Evolutionary conservation across 64 coral and sea anemone species (phyloP).

Genomic region (Actinia tenebrosa): DNA sequence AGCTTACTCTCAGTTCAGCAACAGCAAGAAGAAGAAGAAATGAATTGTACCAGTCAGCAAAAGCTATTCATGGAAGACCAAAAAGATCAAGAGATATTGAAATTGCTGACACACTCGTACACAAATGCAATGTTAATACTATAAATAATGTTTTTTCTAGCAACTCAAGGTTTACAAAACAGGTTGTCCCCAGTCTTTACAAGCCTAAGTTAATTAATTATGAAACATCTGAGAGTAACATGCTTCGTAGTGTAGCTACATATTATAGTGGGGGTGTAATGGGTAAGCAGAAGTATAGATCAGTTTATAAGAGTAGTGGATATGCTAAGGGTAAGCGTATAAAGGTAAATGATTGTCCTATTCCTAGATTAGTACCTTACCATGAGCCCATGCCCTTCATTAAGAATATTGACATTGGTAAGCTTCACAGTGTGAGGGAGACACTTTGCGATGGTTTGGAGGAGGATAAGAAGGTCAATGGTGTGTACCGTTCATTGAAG

Average conservation of each 20-base stretch:
- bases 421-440: background rate
- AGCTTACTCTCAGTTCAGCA: background rate
- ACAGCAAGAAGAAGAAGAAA: constrained; percentile 18
- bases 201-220: background rate
- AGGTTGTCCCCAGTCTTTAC: constrained; percentile 3
- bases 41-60: background rate
- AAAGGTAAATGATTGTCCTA: background rate
- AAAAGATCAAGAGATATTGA: background rate
- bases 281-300: too few species aligned
- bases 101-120: background rate
- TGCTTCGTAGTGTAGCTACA: too few species aligned
- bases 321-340: background rate
- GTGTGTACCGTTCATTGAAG: background rate
- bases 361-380: constrained; percentile 40
- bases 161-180: background rate
- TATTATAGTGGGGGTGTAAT: too few species aligned
- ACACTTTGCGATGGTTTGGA: background rate
- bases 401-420: constrained; percentile 27
- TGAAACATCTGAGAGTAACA: background rate
- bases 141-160: background rate
- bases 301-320: too few species aligned
- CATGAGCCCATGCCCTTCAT: constrained; percentile 34
- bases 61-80: background rate
- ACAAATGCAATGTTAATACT: background rate
- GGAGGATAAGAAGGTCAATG: background rate